A percentile compares a stretch with the other conserved stretches of the same genome.
Conservation (phyloP, 1,140 invertebrate species). For the Drosophila kohkoa region DNA sequence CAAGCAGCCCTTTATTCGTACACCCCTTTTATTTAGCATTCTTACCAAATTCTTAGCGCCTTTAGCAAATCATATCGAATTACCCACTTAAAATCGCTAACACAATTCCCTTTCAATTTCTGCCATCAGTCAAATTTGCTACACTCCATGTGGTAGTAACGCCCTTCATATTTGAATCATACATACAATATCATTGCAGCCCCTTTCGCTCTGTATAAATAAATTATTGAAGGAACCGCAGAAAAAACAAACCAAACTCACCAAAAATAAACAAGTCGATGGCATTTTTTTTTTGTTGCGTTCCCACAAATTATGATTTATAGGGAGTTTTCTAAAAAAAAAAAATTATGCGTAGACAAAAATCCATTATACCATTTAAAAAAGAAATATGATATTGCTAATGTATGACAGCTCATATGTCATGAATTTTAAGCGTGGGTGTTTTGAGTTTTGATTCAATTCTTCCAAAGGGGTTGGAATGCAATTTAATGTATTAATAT, state of each 20-base stretch:
- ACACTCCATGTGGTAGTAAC: slow-evolving; percentile 1
- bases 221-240: slow-evolving; percentile 27
- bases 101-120: slow-evolving; percentile 8
- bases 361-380: slow-evolving; percentile 12
- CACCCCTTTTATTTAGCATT: not conserved
- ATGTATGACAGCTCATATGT: slow-evolving; percentile 2
- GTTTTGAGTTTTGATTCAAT: not conserved
- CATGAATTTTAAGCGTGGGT: not conserved
- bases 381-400: slow-evolving; percentile 7
- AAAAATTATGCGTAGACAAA: slow-evolving; percentile 16
- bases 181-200: slow-evolving; percentile 1
- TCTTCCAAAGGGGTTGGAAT: not conserved
- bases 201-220: slow-evolving; percentile 16
- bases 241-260: not conserved
- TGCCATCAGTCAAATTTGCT: slow-evolving; percentile 12
- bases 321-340: not conserved
- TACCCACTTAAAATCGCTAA: not conserved
- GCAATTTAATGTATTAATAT: too few species aligned
- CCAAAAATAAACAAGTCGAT: slow-evolving; percentile 11
- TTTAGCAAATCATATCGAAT: slow-evolving; percentile 6
- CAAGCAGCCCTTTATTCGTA: not conserved
- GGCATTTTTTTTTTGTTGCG: slow-evolving; percentile 1
- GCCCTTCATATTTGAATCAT: slow-evolving; percentile 1
- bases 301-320: slow-evolving; percentile 28
- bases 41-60: not conserved